Percentiles rank a stretch among this genome's conserved stretches.
phyloP scores from a whole-genome alignment of 2,888 invertebrate genomes.

The Microplitis manilae region DNA sequence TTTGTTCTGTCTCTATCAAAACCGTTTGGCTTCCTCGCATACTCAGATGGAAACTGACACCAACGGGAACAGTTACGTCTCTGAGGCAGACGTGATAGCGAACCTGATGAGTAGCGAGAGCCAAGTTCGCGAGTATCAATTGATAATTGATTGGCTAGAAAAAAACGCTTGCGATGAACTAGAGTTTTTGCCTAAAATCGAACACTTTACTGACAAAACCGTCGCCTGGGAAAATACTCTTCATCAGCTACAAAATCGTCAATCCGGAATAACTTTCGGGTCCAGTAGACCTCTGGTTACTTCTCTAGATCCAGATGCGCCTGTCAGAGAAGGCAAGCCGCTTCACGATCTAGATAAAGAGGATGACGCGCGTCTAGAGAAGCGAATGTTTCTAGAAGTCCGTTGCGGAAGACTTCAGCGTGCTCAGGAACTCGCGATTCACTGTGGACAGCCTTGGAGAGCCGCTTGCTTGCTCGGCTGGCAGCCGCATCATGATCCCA shows the following conservation, averaged over 20 bases:
- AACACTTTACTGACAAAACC: slow-evolving; percentile 86
- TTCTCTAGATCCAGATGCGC: slow-evolving; percentile 92
- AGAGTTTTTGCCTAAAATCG: slow-evolving; percentile 72
- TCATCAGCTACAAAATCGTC: slow-evolving; percentile 78
- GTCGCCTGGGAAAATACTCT: slow-evolving; percentile 94
- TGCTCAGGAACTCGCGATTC: slow-evolving; percentile 87
- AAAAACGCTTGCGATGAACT: slow-evolving; percentile 79
- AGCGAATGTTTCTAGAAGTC: slow-evolving; percentile 73
- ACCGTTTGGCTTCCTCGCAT: slow-evolving; percentile 76
- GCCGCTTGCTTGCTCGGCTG: slow-evolving; percentile 93
- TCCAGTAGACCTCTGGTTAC: slow-evolving; percentile 77
- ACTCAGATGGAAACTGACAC: slow-evolving; percentile 58
- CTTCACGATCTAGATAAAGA: slow-evolving; percentile 90
- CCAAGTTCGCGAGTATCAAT: slow-evolving; percentile 79
- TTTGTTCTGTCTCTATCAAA: slow-evolving; percentile 85
- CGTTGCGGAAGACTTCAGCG: slow-evolving; percentile 89
- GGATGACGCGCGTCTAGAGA: slow-evolving; percentile 77
- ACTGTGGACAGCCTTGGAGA: slow-evolving; percentile 93
- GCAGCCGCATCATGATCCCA: slow-evolving; percentile 89
- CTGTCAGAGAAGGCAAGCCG: slow-evolving; percentile 82
- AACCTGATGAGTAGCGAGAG: slow-evolving; percentile 75
- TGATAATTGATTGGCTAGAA: slow-evolving; percentile 95
- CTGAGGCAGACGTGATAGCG: slow-evolving; percentile 77
- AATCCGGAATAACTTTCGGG: slow-evolving; percentile 75
- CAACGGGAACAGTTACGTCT: slow-evolving; percentile 62